A percentile compares a stretch with the other conserved stretches of the same genome.
phyloP scores from a whole-genome alignment of 2,113 vertebrate species.

The Erythrocebus patas region DNA sequence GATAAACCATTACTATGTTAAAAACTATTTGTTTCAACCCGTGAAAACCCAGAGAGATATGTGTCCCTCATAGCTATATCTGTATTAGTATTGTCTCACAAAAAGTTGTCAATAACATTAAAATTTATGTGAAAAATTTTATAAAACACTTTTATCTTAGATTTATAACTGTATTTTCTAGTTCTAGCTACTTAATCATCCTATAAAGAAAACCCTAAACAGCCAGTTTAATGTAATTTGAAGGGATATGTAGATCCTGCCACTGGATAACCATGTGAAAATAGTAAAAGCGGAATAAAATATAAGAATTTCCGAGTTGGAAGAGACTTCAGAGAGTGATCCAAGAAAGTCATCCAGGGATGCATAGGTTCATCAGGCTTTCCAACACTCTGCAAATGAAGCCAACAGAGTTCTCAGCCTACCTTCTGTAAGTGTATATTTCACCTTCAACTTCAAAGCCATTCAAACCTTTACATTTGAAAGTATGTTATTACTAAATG shows the following conservation, averaged over 20 bases:
- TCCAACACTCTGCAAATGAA: background rate
- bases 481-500: background rate
- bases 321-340: background rate
- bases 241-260: background rate
- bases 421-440: background rate
- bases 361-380: background rate
- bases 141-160: background rate
- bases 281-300: background rate
- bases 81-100: conserved; percentile 53
- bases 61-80: conserved; percentile 48
- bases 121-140: background rate
- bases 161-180: background rate
- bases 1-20: background rate
- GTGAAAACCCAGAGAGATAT: background rate
- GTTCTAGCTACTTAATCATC: background rate
- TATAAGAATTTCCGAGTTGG: background rate
- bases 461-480: background rate
- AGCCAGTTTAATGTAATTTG: conserved; percentile 25
- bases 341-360: background rate
- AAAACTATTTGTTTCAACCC: background rate
- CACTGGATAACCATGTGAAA: background rate
- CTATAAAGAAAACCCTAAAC: background rate
- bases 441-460: conserved; percentile 1
- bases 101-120: conserved; percentile 58
- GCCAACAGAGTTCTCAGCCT: background rate